A percentile compares a stretch with the other conserved stretches of the same genome.
phyloP scores from a whole-genome alignment of 2,113 vertebrate species.

The Hyperoodon ampullatus region DNA sequence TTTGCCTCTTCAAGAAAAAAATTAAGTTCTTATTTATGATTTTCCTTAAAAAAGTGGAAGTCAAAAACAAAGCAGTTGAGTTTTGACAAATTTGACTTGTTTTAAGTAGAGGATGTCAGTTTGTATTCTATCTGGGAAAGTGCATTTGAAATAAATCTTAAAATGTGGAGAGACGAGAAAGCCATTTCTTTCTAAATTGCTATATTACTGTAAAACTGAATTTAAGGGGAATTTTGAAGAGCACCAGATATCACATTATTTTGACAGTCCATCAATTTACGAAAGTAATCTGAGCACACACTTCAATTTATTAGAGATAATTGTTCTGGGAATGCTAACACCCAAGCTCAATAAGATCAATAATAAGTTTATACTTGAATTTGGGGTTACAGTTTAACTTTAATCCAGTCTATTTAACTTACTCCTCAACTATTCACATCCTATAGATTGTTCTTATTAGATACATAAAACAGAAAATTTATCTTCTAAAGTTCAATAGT shows the following conservation, averaged over 20 bases:
- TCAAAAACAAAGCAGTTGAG: not conserved
- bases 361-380: conserved; percentile 61
- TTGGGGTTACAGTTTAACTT: conserved; percentile 37
- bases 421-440: not conserved
- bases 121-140: not conserved
- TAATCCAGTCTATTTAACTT: conserved; percentile 47
- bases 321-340: conserved; percentile 66
- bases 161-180: not conserved
- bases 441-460: conserved; percentile 43
- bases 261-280: conserved; percentile 59
- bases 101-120: not conserved
- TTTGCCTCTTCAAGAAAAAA: not conserved
- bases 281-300: conserved; percentile 46
- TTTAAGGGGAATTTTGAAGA: conserved; percentile 43
- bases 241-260: conserved; percentile 52
- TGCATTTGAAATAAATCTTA: conserved; percentile 49
- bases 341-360: conserved; percentile 61
- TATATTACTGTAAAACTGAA: conserved; percentile 49
- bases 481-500: conserved; percentile 7
- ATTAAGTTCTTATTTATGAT: not conserved
- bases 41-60: not conserved
- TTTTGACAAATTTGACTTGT: not conserved
- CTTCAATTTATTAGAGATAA: conserved; percentile 73
- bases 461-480: conserved; percentile 15
- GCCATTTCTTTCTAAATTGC: conserved; percentile 29